Base-by-base conservation (phyloP, 2,797 vertebrate genomes). In the Thaleichthys pacificus region DNA sequence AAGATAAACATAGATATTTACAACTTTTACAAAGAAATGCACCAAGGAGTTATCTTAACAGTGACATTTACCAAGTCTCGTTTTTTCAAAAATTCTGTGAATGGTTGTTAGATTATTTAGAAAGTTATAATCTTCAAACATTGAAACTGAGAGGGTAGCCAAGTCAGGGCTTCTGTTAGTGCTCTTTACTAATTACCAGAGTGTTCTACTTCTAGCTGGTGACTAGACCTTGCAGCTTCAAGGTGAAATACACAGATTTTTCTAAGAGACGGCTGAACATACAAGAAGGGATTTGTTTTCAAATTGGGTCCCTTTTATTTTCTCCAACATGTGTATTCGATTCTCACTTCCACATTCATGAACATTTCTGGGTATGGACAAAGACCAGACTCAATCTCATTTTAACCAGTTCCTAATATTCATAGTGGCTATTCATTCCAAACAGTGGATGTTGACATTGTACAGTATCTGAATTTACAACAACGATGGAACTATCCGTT, bases 271-370 rank as follows among this genome's bases (percentile, higher is more conserved):
- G 15, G 61, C 19, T 28, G 5, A 32, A 63, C 17, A 30, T 26
- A 17, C 17, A 6, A 47, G 30, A 65, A 7, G 57, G n/a, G 3
- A 24, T 60, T 75, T 75, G 81, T 75, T 81, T 75, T 80, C 80
- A 83, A 82, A 82, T 62, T 17, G 70, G 75, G 81, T 77, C 81
- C 85, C 73, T 71, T 64, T 80, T 76, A 77, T 74, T 67, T 86
- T 85, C 80, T 83, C 81, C 81, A 82, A 80, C 70, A 89, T 89
- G 85, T 78, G 86, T 87, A 62, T 32, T 82, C 69, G 66, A 86
- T 82, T 86, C 88, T 87, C 85, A 90, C 87, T 90, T 87, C 82
- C 84, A 90, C 88, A 78, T 88, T 91, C 88, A 90, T 86, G 87
- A 83, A 90, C 83, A 88, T 85, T 85, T 91, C 80, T 75, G 84